Evolutionary conservation across 2,113 vertebrate species (phyloP).

Genomic region (Ochotona princeps): DNA sequence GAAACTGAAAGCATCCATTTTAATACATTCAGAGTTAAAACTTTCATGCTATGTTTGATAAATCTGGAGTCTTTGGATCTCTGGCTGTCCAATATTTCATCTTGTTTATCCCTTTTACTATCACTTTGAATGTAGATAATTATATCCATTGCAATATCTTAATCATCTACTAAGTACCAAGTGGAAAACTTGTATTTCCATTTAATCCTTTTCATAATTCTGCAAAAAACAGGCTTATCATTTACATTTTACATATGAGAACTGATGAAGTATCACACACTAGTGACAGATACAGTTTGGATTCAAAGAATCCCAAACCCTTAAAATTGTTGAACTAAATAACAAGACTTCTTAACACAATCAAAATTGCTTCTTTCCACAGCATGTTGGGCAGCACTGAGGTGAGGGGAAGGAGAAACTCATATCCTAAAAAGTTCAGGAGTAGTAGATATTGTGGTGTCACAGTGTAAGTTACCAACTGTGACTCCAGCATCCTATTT

Average conservation of each 20-base stretch:
- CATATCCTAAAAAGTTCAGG: not conserved
- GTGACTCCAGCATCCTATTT: no score
- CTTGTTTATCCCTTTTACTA: not conserved
- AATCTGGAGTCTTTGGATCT: not conserved
- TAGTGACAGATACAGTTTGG: not conserved
- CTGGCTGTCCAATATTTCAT: not conserved
- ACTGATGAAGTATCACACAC: not conserved
- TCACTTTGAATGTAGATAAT: not conserved
- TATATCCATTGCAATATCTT: not conserved
- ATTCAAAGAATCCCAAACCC: not conserved
- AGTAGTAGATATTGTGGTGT: not conserved
- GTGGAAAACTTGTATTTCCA: not conserved
- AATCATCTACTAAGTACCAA: not conserved
- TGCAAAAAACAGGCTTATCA: not conserved
- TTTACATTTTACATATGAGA: constrained; percentile 2
- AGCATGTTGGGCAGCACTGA: not conserved
- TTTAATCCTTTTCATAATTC: not conserved
- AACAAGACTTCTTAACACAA: not conserved
- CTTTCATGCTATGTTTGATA: not conserved
- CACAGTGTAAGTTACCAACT: no score
- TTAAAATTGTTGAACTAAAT: not conserved
- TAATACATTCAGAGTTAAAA: not conserved
- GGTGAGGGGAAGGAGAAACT: not conserved
- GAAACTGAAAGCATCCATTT: not conserved
- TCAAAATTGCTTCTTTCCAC: not conserved